These are phyloP conservation scores for Athripsodes cinereus DNA, from an alignment of 2,888 invertebrate species.

Conservation along the genomic window DNA sequence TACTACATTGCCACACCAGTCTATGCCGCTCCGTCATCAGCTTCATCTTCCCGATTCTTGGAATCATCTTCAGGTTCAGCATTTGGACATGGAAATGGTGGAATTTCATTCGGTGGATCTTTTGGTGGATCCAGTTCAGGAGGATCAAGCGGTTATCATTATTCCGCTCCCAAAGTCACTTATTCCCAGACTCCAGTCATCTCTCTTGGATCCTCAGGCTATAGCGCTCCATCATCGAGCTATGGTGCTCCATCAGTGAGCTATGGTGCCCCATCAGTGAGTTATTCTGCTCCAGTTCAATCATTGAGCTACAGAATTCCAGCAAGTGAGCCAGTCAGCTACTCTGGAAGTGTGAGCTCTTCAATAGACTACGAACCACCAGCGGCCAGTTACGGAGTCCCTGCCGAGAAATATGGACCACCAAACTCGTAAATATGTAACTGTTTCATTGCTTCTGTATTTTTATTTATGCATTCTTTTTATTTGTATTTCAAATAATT, in stretches of 20 bases:
- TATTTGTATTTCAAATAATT: no score
- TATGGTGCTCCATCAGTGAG: conserved; percentile 1
- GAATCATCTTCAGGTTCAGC: conserved; percentile 9
- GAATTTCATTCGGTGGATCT: conserved; percentile 8
- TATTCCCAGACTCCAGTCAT: background rate
- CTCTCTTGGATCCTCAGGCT: background rate
- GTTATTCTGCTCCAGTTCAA: background rate
- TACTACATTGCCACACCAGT: background rate
- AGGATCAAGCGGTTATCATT: conserved; percentile 4
- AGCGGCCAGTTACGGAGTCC: conserved; percentile 20
- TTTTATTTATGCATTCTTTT: no score
- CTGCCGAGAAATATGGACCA: conserved; percentile 12
- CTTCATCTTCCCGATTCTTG: background rate
- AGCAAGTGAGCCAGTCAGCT: background rate
- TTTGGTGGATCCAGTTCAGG: conserved; percentile 6
- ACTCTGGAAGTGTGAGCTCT: background rate
- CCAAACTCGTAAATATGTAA: conserved; percentile 13
- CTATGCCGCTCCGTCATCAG: background rate
- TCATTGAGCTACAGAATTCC: background rate
- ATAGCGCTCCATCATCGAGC: background rate
- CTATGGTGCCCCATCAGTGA: background rate
- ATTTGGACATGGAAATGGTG: background rate
- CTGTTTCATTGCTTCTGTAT: no score
- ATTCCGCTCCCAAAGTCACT: background rate
- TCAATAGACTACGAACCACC: conserved; percentile 9